These are phyloP conservation scores for Trissolcus brochymenae DNA, from an alignment of 2,888 invertebrate species.

Conservation along the genomic window DNA sequence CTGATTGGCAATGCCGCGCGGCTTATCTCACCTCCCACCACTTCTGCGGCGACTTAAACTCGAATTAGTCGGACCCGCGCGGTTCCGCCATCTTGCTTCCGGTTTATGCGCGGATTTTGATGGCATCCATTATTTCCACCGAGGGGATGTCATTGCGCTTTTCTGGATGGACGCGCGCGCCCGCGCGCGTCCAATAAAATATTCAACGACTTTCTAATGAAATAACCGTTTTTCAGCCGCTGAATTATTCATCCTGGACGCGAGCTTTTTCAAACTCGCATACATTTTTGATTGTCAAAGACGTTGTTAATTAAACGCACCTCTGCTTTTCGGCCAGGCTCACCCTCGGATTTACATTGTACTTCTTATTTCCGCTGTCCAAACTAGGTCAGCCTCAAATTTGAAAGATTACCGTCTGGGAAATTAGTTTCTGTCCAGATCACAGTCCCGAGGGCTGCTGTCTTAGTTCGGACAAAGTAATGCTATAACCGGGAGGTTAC, in stretches of 20 bases:
- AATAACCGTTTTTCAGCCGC: conserved; percentile 28
- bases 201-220: conserved; percentile 30
- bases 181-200: conserved; percentile 13
- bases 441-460: too few relatives aligned
- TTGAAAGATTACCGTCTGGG: too few relatives aligned
- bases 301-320: conserved; percentile 5
- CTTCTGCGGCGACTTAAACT: conserved; percentile 41
- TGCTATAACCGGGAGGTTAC: too few relatives aligned
- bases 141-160: conserved; percentile 15
- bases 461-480: too few relatives aligned
- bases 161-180: conserved; percentile 21
- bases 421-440: too few relatives aligned
- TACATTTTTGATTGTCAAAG: conserved; percentile 6
- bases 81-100: conserved; percentile 33
- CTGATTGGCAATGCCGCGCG: conserved; percentile 63
- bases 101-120: conserved; percentile 23
- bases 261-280: background rate
- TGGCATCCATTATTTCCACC: conserved; percentile 30
- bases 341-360: too few relatives aligned
- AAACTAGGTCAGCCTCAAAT: too few relatives aligned
- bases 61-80: conserved; percentile 39
- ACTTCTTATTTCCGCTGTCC: too few relatives aligned
- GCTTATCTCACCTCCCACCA: conserved; percentile 42
- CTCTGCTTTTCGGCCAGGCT: too few relatives aligned
- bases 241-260: conserved; percentile 20